Evolutionary conservation across 2,888 invertebrate species (phyloP).

Genomic region (Sacculina carcini): DNA sequence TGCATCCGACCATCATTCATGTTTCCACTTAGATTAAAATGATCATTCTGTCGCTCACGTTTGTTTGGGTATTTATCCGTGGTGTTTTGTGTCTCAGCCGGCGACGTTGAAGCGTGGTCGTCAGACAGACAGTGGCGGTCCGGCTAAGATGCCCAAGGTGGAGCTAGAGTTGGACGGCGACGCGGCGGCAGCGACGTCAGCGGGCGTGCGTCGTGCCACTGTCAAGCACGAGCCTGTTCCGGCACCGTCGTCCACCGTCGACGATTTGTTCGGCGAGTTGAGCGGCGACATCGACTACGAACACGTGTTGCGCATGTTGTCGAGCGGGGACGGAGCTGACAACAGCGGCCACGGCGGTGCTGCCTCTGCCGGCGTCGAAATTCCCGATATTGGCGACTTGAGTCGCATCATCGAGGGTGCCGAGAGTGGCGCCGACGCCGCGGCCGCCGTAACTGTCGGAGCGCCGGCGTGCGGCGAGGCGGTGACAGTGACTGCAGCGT

Average conservation of each 20-base stretch:
- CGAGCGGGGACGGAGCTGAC: too few relatives aligned
- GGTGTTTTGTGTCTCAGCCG: too few relatives aligned
- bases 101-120: neutral
- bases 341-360: neutral
- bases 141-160: neutral
- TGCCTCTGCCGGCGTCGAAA: neutral
- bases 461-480: neutral
- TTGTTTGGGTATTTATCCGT: too few relatives aligned
- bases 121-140: neutral
- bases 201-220: neutral
- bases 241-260: neutral
- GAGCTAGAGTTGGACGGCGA: neutral
- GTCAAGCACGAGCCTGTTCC: neutral
- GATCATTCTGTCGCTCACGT: too few relatives aligned
- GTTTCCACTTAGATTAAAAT: too few relatives aligned
- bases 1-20: too few relatives aligned
- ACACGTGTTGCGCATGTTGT: neutral
- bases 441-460: neutral
- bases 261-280: constrained; percentile 2
- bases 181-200: neutral
- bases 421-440: neutral
- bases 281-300: constrained; percentile 1
- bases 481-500: neutral
- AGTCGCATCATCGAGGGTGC: neutral
- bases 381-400: neutral